Evolutionary conservation across 2,797 vertebrate species (phyloP), one percentile per base, ranked within the genome.

Genomic region (Staurois parvus): DNA sequence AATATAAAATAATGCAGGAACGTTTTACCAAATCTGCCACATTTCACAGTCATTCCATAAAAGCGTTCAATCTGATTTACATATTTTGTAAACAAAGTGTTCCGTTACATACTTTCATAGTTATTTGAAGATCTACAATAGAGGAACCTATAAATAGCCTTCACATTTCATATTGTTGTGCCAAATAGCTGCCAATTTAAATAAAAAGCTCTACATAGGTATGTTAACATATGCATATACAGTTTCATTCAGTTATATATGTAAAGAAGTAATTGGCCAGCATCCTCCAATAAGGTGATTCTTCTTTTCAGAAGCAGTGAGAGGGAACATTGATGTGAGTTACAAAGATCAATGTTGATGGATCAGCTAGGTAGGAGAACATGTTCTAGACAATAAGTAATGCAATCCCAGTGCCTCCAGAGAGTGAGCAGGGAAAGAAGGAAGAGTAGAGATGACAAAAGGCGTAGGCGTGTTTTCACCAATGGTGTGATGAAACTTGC

Each of bases 401-500:
- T 89, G 89, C 92, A 93, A 89, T 98, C 97, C 98, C 98, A 98
- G 91, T 99, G 97, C 93, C 99, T 99, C 98, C 98, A 99, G 89
- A 99, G 93, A 80, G 96, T 91, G 87, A 99, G 92, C 83, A 99
- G 95, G 87, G 96, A 87, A 85, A 99, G 92, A 75, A 96, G 93
- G 72, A 99, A 93, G 91, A 98, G 92, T 83, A 97, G 92, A 0
- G 97, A 98, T 93, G 96, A 92, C 48, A 95, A 95, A 87, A 98
- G 94, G 26, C 98, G 97, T 67, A 95, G 91, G 40, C 98, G 94
- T 2, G 97, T 99, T 96, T 98, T 99, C 96, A 99, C 97, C 93
- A 99, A 95, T 0, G 98, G 98, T 0, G 98, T 99, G 95, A 99
- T 99, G 93, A 99, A 99, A 94, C 95, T 99, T 93, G 98, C 98